Evolutionary conservation across 1,140 invertebrate species (phyloP).

Genomic region (Rhagoletis pomonella): DNA sequence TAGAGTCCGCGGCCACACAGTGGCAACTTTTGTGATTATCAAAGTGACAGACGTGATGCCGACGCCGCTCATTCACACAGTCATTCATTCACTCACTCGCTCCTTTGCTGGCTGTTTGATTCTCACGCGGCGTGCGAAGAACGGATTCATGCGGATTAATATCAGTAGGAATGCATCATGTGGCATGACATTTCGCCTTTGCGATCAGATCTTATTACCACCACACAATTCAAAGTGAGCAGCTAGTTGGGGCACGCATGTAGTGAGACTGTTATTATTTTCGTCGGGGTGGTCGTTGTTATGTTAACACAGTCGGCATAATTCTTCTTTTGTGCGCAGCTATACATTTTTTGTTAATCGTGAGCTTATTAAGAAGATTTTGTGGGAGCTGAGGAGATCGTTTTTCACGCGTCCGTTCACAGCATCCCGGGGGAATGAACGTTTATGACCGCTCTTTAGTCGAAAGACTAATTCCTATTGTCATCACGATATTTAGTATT

Average conservation of each 20-base stretch:
- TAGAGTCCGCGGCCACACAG: neutral
- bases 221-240: neutral
- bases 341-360: too few relatives aligned
- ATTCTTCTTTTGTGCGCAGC: too few relatives aligned
- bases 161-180: neutral
- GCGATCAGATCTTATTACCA: neutral
- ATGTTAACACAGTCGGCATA: neutral
- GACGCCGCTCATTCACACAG: neutral
- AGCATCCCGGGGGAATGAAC: too few relatives aligned
- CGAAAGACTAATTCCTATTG: too few relatives aligned
- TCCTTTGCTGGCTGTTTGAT: neutral
- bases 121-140: neutral
- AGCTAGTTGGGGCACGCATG: neutral
- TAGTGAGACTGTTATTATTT: neutral
- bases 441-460: too few relatives aligned
- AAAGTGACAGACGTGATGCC: constrained; percentile 29
- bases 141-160: neutral
- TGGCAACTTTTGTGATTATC: constrained; percentile 41
- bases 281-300: neutral
- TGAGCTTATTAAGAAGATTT: too few relatives aligned
- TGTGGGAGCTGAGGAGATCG: too few relatives aligned
- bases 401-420: too few relatives aligned
- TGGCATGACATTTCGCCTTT: neutral
- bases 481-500: too few relatives aligned
- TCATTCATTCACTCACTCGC: neutral